Percentiles rank a stretch among this genome's conserved stretches.
Conservation (phyloP, 2,113 vertebrate genomes). For the Oophaga pumilio region DNA sequence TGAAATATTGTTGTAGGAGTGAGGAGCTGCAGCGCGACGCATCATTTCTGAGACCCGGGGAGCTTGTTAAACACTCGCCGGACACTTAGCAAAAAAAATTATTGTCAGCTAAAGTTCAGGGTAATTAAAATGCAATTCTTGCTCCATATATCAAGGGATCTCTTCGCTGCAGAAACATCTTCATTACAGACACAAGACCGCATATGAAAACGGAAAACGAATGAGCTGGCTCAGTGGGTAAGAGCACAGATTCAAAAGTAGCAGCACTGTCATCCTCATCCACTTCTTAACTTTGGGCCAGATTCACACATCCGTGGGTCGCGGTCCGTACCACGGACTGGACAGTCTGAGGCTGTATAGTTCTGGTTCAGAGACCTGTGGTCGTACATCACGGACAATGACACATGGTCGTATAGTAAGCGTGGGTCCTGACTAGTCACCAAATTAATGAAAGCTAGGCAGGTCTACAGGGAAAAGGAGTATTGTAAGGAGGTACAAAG, state of each 20-base stretch:
- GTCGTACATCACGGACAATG: too few species aligned
- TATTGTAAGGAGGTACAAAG: too few species aligned
- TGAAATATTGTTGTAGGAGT: neutral
- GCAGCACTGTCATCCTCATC: too few species aligned
- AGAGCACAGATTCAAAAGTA: neutral
- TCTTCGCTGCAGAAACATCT: constrained; percentile 31
- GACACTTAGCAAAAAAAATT: neutral
- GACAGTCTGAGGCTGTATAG: too few species aligned
- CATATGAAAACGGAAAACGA: neutral
- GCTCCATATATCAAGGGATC: constrained; percentile 27
- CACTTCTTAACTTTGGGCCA: too few species aligned
- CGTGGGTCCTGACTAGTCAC: too few species aligned
- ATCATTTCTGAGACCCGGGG: neutral
- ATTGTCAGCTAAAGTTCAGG: constrained; percentile 20
- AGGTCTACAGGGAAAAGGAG: too few species aligned
- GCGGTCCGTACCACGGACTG: too few species aligned
- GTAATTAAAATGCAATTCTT: constrained; percentile 36
- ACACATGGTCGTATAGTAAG: too few species aligned
- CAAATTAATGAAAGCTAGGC: too few species aligned
- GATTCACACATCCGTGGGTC: too few species aligned
- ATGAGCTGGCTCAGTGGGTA: neutral
- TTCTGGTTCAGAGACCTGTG: too few species aligned
- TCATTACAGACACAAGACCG: neutral
- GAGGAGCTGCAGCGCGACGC: neutral
- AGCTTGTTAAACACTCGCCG: neutral